Evolutionary conservation across 2,113 vertebrate genomes (phyloP).

Genomic region (Elgaria multicarinata): DNA sequence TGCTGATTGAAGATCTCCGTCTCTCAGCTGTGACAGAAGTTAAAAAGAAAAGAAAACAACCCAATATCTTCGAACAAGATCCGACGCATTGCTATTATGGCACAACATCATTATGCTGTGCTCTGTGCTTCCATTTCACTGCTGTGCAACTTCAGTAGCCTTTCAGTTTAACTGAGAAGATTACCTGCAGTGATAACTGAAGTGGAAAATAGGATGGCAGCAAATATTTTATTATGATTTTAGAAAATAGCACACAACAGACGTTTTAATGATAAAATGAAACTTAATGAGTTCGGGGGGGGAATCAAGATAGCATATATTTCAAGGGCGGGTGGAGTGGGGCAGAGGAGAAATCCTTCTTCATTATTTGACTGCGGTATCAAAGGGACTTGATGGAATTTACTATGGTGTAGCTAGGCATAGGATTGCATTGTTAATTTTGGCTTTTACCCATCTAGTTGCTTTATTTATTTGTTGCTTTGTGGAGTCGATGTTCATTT

Average conservation of each 20-base stretch:
- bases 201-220: slow-evolving; percentile 24
- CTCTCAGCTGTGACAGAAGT: slow-evolving; percentile 31
- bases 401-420: not conserved
- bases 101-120: slow-evolving; percentile 30
- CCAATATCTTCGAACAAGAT: not conserved
- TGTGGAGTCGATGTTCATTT: not conserved
- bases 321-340: rapidly evolving
- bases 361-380: not conserved
- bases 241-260: not conserved
- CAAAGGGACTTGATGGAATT: not conserved
- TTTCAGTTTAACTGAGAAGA: not conserved
- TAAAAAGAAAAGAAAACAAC: not conserved
- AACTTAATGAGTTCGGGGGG: slow-evolving; percentile 14
- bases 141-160: slow-evolving; percentile 3
- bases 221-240: slow-evolving; percentile 24
- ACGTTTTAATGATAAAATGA: not conserved
- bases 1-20: not conserved
- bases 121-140: slow-evolving; percentile 22
- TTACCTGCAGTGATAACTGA: slow-evolving; percentile 51
- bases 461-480: not conserved
- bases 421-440: not conserved
- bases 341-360: not conserved
- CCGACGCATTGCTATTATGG: not conserved
- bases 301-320: not conserved
- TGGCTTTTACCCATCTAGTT: slow-evolving; percentile 3